Percentiles rank a stretch among this genome's conserved stretches.
Evolutionary conservation across 2,888 invertebrate species (phyloP).

Genomic region (Eucriotettix oculatus): DNA sequence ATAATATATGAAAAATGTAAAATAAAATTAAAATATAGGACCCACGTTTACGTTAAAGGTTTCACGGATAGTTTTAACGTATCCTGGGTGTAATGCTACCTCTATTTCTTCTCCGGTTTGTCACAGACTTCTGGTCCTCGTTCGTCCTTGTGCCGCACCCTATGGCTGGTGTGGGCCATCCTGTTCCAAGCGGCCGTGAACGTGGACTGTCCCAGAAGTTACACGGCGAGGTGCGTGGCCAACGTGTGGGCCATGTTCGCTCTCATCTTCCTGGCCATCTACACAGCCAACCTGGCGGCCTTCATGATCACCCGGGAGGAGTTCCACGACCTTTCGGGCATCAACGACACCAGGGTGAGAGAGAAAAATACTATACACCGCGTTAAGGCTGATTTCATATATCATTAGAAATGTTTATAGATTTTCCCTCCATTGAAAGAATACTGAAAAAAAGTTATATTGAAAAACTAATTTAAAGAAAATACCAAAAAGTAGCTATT

Average conservation of each 20-base stretch:
- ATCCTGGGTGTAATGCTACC: too few relatives aligned
- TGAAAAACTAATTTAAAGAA: too few relatives aligned
- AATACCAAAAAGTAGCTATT: too few relatives aligned
- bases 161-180: conserved; percentile 99
- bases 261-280: conserved; percentile 95
- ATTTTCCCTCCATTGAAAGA: too few relatives aligned
- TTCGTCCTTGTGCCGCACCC: conserved; percentile 90
- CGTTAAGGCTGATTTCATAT: too few relatives aligned
- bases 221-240: conserved; percentile 79
- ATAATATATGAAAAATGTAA: too few relatives aligned
- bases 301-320: conserved; percentile 99
- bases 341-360: conserved; percentile 52
- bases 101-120: neutral
- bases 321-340: conserved; percentile 76
- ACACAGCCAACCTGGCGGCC: conserved; percentile 98
- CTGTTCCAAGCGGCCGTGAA: conserved; percentile 94
- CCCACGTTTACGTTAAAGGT: too few relatives aligned
- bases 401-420: too few relatives aligned
- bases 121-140: conserved; percentile 46
- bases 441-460: too few relatives aligned
- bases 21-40: too few relatives aligned
- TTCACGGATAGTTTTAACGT: too few relatives aligned
- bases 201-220: conserved; percentile 88
- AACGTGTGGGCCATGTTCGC: conserved; percentile 98
- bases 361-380: too few relatives aligned